phyloP scores from a whole-genome alignment of 2,797 vertebrate species.

The Synaphobranchus kaupii region DNA sequence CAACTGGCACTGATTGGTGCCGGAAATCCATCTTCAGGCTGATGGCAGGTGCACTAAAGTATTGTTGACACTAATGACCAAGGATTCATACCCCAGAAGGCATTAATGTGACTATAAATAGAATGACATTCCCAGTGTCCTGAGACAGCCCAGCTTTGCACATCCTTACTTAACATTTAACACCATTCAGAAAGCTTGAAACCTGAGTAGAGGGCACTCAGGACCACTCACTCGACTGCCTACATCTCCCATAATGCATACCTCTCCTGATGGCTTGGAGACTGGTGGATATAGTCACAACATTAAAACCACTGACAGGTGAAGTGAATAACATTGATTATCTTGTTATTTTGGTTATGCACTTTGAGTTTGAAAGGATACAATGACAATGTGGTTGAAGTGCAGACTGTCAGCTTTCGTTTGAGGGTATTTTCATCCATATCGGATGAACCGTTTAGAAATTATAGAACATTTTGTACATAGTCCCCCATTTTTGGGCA shows the following conservation, averaged over 20 bases:
- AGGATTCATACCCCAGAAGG: constrained; percentile 46
- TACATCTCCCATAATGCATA: neutral
- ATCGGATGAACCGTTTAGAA: too few species aligned
- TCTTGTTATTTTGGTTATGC: too few species aligned
- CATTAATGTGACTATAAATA: constrained; percentile 59
- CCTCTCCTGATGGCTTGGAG: neutral
- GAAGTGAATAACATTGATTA: too few species aligned
- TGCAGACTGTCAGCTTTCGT: too few species aligned
- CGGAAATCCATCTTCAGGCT: neutral
- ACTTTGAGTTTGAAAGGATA: too few species aligned
- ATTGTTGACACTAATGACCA: neutral
- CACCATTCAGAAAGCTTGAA: constrained; percentile 33
- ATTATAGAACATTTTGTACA: too few species aligned
- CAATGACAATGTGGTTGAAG: too few species aligned
- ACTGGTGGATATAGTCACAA: neutral
- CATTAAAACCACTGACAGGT: too few species aligned
- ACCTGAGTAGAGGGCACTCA: neutral
- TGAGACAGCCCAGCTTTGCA: constrained; percentile 26
- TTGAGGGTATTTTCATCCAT: too few species aligned
- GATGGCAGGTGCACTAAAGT: neutral
- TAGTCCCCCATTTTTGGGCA: too few species aligned
- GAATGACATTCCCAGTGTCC: constrained; percentile 48
- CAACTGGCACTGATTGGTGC: neutral
- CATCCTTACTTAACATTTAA: constrained; percentile 36
- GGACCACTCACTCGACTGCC: neutral